Conservation (phyloP, 2,797 vertebrate genomes). For the Stomatorhinus walkeri region DNA sequence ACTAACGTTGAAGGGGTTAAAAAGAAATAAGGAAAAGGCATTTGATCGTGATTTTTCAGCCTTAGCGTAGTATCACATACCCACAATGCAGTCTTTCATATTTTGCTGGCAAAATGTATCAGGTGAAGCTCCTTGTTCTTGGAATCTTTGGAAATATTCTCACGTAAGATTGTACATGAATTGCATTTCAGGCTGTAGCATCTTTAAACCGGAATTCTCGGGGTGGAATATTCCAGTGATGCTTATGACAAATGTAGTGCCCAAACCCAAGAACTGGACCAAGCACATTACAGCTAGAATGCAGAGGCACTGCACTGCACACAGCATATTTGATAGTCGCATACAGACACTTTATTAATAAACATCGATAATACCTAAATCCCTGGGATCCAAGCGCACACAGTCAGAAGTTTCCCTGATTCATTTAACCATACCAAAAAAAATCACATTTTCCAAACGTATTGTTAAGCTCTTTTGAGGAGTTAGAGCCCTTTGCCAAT, state of each 20-base stretch:
- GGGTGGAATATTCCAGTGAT: background rate
- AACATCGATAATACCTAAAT: slow-evolving; percentile 7
- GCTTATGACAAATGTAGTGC: background rate
- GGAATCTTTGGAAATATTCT: background rate
- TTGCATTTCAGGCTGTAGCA: background rate
- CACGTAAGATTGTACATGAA: background rate
- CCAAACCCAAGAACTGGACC: background rate
- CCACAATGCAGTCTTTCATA: slow-evolving; percentile 1
- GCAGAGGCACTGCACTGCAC: background rate
- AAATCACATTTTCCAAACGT: slow-evolving; percentile 10
- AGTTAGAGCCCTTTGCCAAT: background rate
- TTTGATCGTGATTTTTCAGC: background rate
- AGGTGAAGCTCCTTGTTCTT: slow-evolving; percentile 9
- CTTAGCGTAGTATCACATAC: background rate
- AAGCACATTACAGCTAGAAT: background rate
- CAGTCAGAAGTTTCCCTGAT: background rate
- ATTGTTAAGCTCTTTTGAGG: slow-evolving; percentile 12
- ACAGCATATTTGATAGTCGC: background rate
- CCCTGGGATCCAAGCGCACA: background rate
- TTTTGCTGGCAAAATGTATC: slow-evolving; percentile 12
- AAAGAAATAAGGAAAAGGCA: background rate
- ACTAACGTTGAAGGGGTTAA: background rate
- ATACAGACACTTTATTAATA: background rate
- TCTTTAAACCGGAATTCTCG: background rate
- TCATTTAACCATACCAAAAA: slow-evolving; percentile 4